A percentile compares a stretch with the other conserved stretches of the same genome.
phyloP scores from a whole-genome alignment of 1,140 invertebrate species.

The Wiebesia pumilae region DNA sequence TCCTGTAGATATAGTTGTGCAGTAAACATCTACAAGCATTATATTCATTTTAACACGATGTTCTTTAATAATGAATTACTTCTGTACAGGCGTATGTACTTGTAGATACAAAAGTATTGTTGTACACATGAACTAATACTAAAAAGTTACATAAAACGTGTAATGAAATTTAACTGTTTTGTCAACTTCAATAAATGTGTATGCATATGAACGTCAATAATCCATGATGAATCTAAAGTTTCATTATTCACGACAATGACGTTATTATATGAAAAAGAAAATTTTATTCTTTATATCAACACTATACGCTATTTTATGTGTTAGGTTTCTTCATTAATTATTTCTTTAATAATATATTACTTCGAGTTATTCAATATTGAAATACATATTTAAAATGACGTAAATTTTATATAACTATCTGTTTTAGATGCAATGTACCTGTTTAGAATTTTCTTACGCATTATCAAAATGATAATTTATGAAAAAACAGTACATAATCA shows the following conservation, averaged over 20 bases:
- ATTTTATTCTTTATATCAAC: not conserved
- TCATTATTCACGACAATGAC: not conserved
- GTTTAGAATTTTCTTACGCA: not conserved
- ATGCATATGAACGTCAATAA: not conserved
- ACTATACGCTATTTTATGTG: no score
- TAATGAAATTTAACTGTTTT: not conserved
- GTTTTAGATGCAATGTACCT: not conserved
- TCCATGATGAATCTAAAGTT: not conserved
- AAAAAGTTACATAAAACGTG: not conserved
- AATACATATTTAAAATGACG: not conserved
- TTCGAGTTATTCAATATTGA: not conserved
- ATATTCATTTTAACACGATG: conserved; percentile 26
- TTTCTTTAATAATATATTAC: not conserved
- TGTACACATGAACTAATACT: not conserved
- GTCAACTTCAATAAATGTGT: not conserved
- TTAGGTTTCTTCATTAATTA: not conserved
- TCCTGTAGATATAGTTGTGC: not conserved
- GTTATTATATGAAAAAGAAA: not conserved
- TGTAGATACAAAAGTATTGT: not conserved
- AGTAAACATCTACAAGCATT: not conserved
- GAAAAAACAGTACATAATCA: no score
- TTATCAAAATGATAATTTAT: not conserved
- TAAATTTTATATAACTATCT: no score
- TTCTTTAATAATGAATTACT: conserved; percentile 20
- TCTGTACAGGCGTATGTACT: conserved; percentile 2